Evolutionary conservation across 2,888 invertebrate species (phyloP).

Genomic region (Troides oblongomaculatus): DNA sequence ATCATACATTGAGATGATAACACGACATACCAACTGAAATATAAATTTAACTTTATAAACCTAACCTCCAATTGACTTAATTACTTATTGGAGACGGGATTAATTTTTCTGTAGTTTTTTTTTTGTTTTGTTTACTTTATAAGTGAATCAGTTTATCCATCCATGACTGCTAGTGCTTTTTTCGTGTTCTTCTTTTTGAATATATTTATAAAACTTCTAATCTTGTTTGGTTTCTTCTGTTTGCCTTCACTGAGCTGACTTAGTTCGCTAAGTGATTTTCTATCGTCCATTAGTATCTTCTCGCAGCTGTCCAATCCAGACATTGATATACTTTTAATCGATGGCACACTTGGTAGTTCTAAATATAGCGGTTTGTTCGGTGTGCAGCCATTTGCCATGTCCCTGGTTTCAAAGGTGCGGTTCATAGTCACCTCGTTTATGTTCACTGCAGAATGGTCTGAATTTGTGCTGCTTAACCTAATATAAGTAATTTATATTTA

Average conservation of each 20-base stretch:
- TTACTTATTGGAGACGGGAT: no score
- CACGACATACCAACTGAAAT: no score
- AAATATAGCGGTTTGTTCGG: slow-evolving; percentile 33
- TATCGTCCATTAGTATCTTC: slow-evolving; percentile 35
- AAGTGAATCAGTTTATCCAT: slow-evolving; percentile 2
- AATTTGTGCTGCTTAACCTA: slow-evolving; percentile 28
- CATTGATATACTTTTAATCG: slow-evolving; percentile 38
- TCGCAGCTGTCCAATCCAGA: slow-evolving; percentile 37
- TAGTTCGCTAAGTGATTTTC: slow-evolving; percentile 39
- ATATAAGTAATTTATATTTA: neutral
- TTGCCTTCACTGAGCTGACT: slow-evolving; percentile 39
- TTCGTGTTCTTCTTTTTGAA: slow-evolving; percentile 19
- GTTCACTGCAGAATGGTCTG: slow-evolving; percentile 42
- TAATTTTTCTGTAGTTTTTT: no score
- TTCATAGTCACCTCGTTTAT: slow-evolving; percentile 42
- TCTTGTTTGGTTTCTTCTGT: slow-evolving; percentile 33
- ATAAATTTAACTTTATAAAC: no score
- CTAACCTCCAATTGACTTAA: no score
- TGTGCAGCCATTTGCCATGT: slow-evolving; percentile 29
- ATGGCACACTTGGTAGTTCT: slow-evolving; percentile 37
- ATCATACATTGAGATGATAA: no score
- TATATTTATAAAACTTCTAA: slow-evolving; percentile 16
- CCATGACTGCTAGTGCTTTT: slow-evolving; percentile 7
- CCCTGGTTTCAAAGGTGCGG: slow-evolving; percentile 27
- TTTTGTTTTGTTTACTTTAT: no score